phyloP scores from a whole-genome alignment of 2,888 invertebrate genomes.

The Melangyna quadrimaculata region DNA sequence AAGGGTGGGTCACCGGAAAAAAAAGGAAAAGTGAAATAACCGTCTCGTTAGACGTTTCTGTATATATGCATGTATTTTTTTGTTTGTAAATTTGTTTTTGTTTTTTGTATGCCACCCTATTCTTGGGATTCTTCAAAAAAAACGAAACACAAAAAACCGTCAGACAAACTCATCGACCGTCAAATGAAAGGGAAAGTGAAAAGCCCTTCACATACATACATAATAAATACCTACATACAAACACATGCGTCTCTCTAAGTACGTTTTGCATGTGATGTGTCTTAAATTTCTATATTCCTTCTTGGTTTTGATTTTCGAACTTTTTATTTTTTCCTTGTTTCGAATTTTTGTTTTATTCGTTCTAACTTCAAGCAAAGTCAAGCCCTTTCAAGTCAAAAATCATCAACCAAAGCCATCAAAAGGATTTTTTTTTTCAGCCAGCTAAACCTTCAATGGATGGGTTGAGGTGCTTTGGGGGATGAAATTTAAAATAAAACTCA shows the following conservation, averaged over 20 bases:
- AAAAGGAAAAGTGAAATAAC: conserved; percentile 70
- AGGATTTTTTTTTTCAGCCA: conserved; percentile 36
- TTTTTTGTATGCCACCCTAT: conserved; percentile 64
- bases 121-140: conserved; percentile 51
- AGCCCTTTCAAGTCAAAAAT: conserved; percentile 59
- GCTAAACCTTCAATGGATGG: conserved; percentile 4
- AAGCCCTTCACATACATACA: conserved; percentile 64
- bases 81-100: conserved; percentile 52
- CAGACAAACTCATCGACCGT: conserved; percentile 71
- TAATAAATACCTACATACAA: no score
- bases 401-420: conserved; percentile 46
- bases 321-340: conserved; percentile 27
- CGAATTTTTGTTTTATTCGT: neutral
- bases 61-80: conserved; percentile 33
- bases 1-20: conserved; percentile 48
- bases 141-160: conserved; percentile 31
- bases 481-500: neutral
- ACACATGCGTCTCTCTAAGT: neutral
- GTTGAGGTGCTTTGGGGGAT: neutral
- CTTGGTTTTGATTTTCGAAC: conserved; percentile 59
- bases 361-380: conserved; percentile 31
- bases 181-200: conserved; percentile 71
- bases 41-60: conserved; percentile 64
- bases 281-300: conserved; percentile 40
- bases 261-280: conserved; percentile 2